phyloP scores from a whole-genome alignment of 2,888 invertebrate genomes.

The Barypeithes pellucidus region DNA sequence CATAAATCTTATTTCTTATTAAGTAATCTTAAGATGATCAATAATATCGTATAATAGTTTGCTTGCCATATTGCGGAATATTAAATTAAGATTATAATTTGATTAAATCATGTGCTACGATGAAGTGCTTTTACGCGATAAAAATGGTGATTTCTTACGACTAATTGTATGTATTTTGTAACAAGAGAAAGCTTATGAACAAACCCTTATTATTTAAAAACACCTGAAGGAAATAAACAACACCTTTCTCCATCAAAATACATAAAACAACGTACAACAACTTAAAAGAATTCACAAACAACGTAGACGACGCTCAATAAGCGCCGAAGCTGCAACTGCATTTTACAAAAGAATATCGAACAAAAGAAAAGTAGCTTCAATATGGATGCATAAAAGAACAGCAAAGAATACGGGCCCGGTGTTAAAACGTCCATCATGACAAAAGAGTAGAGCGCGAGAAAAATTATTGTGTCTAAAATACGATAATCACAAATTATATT shows the following conservation, averaged over 20 bases:
- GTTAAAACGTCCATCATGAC: neutral
- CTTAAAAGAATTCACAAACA: constrained; percentile 7
- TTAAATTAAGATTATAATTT: too few species aligned
- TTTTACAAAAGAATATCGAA: constrained; percentile 22
- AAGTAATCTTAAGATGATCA: too few species aligned
- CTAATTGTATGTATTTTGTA: too few species aligned
- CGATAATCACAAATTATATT: too few species aligned
- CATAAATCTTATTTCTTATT: too few species aligned
- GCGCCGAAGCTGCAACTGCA: constrained; percentile 16
- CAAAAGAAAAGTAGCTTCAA: constrained; percentile 12
- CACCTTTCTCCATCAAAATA: neutral
- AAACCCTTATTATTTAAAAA: constrained; percentile 9
- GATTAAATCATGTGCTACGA: too few species aligned
- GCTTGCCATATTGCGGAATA: too few species aligned
- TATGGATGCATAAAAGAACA: constrained; percentile 20
- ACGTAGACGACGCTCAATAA: constrained; percentile 5
- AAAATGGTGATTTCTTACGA: too few species aligned
- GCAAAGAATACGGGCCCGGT: constrained; percentile 1
- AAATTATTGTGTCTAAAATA: too few species aligned
- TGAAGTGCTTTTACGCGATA: too few species aligned
- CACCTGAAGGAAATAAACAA: neutral
- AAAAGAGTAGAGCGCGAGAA: neutral
- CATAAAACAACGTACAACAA: constrained; percentile 7
- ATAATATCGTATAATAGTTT: too few species aligned
- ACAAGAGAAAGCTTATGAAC: too few species aligned